These are phyloP conservation scores for Psilanteris sp. DNA, from an alignment of 1,140 invertebrate genomes.

Conservation along the genomic window DNA sequence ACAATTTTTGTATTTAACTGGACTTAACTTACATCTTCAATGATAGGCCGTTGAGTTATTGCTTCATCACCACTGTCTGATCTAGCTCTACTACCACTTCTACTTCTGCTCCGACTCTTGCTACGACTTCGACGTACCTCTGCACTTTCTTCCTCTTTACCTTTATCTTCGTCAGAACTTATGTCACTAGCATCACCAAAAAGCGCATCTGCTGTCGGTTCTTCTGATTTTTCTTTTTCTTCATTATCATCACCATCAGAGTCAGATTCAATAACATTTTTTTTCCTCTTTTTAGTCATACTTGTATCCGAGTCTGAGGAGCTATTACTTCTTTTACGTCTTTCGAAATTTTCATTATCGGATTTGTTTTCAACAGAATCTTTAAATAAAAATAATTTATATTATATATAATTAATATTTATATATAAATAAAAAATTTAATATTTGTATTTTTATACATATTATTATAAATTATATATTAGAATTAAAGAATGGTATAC, in stretches of 20 bases:
- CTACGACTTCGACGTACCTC: constrained; percentile 72
- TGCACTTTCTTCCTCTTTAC: constrained; percentile 74
- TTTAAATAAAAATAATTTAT: too few species aligned
- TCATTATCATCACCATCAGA: constrained; percentile 77
- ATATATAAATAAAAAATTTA: too few species aligned
- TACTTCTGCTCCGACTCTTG: constrained; percentile 71
- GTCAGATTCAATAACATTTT: constrained; percentile 79
- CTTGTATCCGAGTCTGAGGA: constrained; percentile 71
- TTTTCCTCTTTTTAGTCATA: constrained; percentile 72
- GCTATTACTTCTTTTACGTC: constrained; percentile 67
- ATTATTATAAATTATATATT: too few species aligned
- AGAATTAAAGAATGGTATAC: too few species aligned
- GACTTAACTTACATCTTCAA: constrained; percentile 78
- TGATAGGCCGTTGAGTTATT: constrained; percentile 66
- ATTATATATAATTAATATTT: too few species aligned
- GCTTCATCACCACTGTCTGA: constrained; percentile 73
- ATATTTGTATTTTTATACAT: constrained; percentile 30
- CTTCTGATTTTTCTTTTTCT: constrained; percentile 74
- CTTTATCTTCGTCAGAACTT: constrained; percentile 88
- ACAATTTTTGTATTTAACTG: too few species aligned
- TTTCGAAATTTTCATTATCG: constrained; percentile 60
- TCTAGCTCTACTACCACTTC: constrained; percentile 62
- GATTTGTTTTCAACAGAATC: constrained; percentile 62
- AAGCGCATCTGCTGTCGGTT: constrained; percentile 88
- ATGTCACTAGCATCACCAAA: constrained; percentile 97